Evolutionary conservation across 2,113 vertebrate genomes (phyloP).

Genomic region (Amphiprion percula): DNA sequence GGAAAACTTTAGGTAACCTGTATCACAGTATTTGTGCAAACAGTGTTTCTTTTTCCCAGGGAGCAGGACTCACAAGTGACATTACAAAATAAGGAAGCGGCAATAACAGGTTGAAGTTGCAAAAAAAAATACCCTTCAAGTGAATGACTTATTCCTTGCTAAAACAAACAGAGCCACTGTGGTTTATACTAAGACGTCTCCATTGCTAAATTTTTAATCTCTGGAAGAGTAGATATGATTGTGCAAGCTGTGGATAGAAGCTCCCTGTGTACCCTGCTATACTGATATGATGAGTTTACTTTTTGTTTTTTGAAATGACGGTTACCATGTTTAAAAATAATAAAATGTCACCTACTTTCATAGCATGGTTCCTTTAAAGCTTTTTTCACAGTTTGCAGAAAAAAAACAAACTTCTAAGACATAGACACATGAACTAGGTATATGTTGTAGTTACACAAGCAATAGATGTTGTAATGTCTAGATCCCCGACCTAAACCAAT

Average conservation of each 20-base stretch:
- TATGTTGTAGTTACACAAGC: neutral
- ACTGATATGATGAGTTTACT: neutral
- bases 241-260: neutral
- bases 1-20: neutral
- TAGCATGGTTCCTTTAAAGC: neutral
- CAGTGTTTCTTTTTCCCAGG: neutral
- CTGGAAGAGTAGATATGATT: neutral
- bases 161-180: neutral
- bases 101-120: neutral
- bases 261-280: neutral
- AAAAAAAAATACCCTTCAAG: neutral
- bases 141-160: neutral
- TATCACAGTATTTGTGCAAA: conserved; percentile 7
- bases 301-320: neutral
- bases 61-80: neutral
- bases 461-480: neutral
- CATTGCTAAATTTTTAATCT: neutral
- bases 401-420: neutral
- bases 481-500: neutral
- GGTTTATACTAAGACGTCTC: neutral
- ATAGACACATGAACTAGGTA: neutral
- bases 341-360: neutral
- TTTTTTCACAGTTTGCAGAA: neutral
- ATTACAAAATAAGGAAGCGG: neutral
- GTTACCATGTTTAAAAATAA: neutral